Evolutionary conservation across 1,140 invertebrate species (phyloP).

Genomic region (Drosophila parvula): DNA sequence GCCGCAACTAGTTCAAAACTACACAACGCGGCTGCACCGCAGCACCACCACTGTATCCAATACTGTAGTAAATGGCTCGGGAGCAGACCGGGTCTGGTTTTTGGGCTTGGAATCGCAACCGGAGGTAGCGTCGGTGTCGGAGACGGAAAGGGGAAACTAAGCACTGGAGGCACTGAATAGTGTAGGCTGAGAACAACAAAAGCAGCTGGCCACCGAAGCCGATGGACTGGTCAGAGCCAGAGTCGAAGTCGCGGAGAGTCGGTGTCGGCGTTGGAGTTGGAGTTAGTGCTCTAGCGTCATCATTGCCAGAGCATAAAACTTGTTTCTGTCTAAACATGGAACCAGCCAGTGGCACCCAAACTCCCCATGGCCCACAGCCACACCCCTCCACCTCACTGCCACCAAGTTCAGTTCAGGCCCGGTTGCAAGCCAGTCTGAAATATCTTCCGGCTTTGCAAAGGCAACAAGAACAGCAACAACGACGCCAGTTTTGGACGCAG

Average conservation of each 20-base stretch:
- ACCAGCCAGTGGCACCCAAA: conserved; percentile 22
- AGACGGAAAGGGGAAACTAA: conserved; percentile 4
- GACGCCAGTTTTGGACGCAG: conserved; percentile 46
- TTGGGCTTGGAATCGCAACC: conserved; percentile 24
- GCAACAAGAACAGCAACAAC: conserved; percentile 30
- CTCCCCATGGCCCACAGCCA: conserved; percentile 3
- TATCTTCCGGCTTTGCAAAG: conserved; percentile 53
- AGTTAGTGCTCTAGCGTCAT: conserved; percentile 45
- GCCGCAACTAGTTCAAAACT: conserved; percentile 61
- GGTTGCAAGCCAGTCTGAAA: conserved; percentile 53
- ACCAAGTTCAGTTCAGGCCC: background rate
- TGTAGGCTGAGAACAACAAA: conserved; percentile 51
- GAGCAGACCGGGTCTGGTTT: conserved; percentile 36
- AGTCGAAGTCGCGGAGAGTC: conserved; percentile 16
- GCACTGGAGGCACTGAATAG: conserved; percentile 16
- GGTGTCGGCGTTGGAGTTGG: conserved; percentile 12
- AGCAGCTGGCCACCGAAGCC: conserved; percentile 46
- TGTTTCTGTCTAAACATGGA: conserved; percentile 61
- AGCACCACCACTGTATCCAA: conserved; percentile 20
- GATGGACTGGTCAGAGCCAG: conserved; percentile 41
- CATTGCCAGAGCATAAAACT: conserved; percentile 61
- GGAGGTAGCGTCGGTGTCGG: background rate
- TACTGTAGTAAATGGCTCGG: conserved; percentile 30
- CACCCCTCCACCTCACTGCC: background rate
- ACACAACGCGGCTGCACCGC: conserved; percentile 47